Conservation (phyloP, 2,797 vertebrate genomes). For the Melanotaenia trifasciata region DNA sequence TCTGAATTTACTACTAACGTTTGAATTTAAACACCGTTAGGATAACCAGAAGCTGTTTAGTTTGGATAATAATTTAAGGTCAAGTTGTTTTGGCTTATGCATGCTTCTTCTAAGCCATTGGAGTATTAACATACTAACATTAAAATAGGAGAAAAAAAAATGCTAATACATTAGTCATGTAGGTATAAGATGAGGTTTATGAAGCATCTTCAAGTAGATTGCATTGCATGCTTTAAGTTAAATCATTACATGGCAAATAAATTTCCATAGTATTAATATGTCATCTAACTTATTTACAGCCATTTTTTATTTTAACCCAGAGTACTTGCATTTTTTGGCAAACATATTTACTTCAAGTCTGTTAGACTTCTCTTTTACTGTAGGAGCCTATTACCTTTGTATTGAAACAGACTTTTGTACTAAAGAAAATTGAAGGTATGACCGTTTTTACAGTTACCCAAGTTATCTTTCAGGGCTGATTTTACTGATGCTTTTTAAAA, state of each 20-base stretch:
- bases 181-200: conserved; percentile 15
- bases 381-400: conserved; percentile 75
- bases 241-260: conserved; percentile 25
- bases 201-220: conserved; percentile 38
- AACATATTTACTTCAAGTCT: conserved; percentile 45
- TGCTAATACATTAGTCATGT: conserved; percentile 45
- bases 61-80: conserved; percentile 52
- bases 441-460: conserved; percentile 69
- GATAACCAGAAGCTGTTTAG: conserved; percentile 37
- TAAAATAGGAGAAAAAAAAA: conserved; percentile 29
- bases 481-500: conserved; percentile 80
- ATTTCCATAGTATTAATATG: conserved; percentile 36
- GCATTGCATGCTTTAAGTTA: conserved; percentile 61
- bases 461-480: conserved; percentile 73
- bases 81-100: conserved; percentile 63
- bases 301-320: conserved; percentile 35
- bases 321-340: conserved; percentile 32
- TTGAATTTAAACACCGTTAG: conserved; percentile 24
- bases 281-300: conserved; percentile 38
- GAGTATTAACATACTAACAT: conserved; percentile 64
- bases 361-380: conserved; percentile 67
- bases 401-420: conserved; percentile 76
- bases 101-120: conserved; percentile 71
- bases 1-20: conserved; percentile 50
- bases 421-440: conserved; percentile 51